Conservation (phyloP, 2,113 vertebrate genomes). For the Pseudorhombus dupliciocellatus region DNA sequence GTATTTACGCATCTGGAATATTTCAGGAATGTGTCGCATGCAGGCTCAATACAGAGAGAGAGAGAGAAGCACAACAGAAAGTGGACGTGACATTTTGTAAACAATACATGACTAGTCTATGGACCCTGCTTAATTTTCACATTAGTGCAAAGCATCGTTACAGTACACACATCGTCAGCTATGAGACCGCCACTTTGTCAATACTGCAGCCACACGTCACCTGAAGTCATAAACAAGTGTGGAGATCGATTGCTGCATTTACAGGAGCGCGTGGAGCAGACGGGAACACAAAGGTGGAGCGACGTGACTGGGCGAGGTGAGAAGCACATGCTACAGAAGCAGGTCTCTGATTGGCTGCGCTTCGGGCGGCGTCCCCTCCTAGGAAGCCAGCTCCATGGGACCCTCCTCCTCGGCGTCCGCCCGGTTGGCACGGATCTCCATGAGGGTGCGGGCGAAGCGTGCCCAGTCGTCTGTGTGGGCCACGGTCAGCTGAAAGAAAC, state of each 20-base stretch:
- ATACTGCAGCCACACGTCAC: conserved; percentile 51
- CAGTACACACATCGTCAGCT: conserved; percentile 59
- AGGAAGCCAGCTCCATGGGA: conserved; percentile 87
- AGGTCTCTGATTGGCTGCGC: conserved; percentile 14
- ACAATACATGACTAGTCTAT: conserved; percentile 53
- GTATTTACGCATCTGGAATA: conserved; percentile 44
- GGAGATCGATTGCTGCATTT: conserved; percentile 26
- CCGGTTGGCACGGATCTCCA: conserved; percentile 95
- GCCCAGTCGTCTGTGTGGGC: conserved; percentile 94
- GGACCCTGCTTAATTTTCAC: conserved; percentile 51
- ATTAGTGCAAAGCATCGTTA: conserved; percentile 64
- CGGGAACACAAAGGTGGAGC: conserved; percentile 14
- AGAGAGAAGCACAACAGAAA: conserved; percentile 59
- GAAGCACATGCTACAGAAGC: conserved; percentile 65
- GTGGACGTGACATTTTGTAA: conserved; percentile 55
- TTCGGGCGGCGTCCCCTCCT: conserved; percentile 50
- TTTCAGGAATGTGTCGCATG: conserved; percentile 66
- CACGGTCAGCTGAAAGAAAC: conserved; percentile 84
- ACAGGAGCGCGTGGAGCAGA: conserved; percentile 6
- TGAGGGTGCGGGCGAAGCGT: conserved; percentile 90
- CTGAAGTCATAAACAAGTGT: conserved; percentile 36
- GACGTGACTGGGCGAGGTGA: conserved; percentile 10
- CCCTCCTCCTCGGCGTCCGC: conserved; percentile 94
- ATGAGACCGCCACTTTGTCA: conserved; percentile 45
- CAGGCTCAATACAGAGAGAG: conserved; percentile 57